A percentile compares a stretch with the other conserved stretches of the same genome.
phyloP scores from a whole-genome alignment of 1,140 invertebrate genomes.

The Ganaspis sp. region DNA sequence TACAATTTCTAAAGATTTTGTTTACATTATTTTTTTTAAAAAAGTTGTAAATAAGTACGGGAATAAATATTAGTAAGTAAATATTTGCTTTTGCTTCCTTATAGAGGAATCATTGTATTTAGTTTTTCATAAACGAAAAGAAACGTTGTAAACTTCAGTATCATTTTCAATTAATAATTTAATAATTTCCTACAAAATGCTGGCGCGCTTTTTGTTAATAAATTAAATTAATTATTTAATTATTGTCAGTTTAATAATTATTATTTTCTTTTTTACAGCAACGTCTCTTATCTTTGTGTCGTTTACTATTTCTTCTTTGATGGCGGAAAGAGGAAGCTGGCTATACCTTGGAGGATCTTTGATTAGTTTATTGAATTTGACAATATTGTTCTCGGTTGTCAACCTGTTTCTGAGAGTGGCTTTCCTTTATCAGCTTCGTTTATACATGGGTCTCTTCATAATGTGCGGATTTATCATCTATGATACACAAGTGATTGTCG shows the following conservation, averaged over 20 bases:
- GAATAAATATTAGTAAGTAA: no score
- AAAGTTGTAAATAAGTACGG: no score
- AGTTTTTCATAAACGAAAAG: no score
- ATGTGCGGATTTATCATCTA: conserved; percentile 97
- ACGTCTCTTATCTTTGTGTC: conserved; percentile 93
- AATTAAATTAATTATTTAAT: background rate
- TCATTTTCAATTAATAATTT: no score
- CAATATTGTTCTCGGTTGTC: conserved; percentile 86
- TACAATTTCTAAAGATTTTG: no score
- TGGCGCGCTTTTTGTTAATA: no score
- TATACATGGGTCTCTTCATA: conserved; percentile 91
- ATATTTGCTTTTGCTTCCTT: no score
- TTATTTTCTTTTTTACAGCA: conserved; percentile 64
- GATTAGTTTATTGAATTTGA: conserved; percentile 87
- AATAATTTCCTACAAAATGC: no score
- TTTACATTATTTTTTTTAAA: no score
- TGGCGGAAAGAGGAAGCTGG: conserved; percentile 90
- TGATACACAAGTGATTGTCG: conserved; percentile 97
- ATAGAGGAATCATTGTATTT: no score
- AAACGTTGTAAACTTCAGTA: no score
- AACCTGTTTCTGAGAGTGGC: conserved; percentile 92
- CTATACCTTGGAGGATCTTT: conserved; percentile 90
- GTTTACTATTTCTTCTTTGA: conserved; percentile 91
- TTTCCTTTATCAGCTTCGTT: conserved; percentile 87
- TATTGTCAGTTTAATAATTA: background rate